Conservation (phyloP, 2,113 vertebrate species). For the Herpailurus yagouaroundi region DNA sequence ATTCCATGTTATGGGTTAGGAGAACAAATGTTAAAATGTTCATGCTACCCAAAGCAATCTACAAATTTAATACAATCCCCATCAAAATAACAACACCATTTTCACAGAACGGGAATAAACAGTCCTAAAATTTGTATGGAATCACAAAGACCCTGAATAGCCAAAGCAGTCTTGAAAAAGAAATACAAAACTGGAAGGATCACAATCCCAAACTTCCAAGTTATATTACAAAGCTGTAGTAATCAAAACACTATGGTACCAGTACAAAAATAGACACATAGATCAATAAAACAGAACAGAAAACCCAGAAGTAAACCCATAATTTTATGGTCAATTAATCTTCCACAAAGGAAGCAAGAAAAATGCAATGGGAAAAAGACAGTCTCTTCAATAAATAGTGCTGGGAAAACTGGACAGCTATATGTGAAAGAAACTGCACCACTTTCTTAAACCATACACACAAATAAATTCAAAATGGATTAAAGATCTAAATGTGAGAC, state of each 20-base stretch:
- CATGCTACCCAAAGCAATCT: not conserved
- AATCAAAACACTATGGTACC: not conserved
- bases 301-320: not conserved
- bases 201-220: not conserved
- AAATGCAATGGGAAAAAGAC: not conserved
- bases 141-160: not conserved
- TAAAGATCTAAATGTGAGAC: not conserved
- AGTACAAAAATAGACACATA: not conserved
- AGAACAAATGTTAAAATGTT: not conserved
- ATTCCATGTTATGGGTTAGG: not conserved
- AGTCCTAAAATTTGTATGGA: not conserved
- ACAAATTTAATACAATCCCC: not conserved
- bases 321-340: not conserved
- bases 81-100: not conserved
- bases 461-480: not conserved
- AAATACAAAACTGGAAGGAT: not conserved
- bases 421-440: not conserved
- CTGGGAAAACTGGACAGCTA: not conserved
- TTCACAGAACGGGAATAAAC: not conserved
- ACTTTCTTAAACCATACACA: not conserved
- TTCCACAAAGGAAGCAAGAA: not conserved
- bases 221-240: not conserved
- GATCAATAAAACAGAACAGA: not conserved
- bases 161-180: not conserved
- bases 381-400: not conserved